Percentiles rank a stretch among this genome's conserved stretches.
These are phyloP conservation scores for Dicaeum eximium DNA, from an alignment of 2,113 vertebrate genomes.

Conservation along the genomic window DNA sequence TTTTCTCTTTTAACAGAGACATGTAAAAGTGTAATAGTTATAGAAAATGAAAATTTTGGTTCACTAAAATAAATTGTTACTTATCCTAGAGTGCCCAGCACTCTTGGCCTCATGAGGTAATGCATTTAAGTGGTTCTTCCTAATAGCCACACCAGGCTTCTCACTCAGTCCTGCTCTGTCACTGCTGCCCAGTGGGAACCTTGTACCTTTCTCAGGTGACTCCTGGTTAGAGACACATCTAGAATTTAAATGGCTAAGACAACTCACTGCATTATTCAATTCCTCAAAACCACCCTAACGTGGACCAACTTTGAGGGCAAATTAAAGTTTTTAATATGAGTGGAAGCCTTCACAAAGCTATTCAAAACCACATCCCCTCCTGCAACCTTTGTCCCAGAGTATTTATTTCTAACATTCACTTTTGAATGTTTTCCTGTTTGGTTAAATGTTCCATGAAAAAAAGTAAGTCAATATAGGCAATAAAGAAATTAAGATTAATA, in stretches of 20 bases:
- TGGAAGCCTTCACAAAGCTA: background rate
- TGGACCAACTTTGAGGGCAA: background rate
- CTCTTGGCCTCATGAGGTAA: background rate
- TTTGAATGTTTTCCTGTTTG: background rate
- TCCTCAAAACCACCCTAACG: background rate
- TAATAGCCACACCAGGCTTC: background rate
- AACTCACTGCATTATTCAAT: fast-evolving
- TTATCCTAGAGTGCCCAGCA: background rate
- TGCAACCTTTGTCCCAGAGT: background rate
- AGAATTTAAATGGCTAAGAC: background rate
- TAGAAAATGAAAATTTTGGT: background rate
- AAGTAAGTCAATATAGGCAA: background rate
- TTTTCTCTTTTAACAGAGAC: background rate
- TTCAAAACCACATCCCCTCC: background rate
- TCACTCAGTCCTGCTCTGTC: background rate
- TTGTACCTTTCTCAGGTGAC: background rate
- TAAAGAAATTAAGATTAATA: background rate
- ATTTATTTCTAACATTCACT: background rate
- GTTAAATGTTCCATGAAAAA: background rate
- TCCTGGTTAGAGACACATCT: background rate
- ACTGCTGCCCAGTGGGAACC: background rate
- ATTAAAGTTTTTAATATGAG: background rate
- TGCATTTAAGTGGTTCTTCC: background rate
- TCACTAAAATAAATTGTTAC: background rate
- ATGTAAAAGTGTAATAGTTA: background rate